Percentiles rank a stretch among this genome's conserved stretches.
These are phyloP conservation scores for Linurgus olivaceus DNA, from an alignment of 2,797 vertebrate species.

Conservation along the genomic window DNA sequence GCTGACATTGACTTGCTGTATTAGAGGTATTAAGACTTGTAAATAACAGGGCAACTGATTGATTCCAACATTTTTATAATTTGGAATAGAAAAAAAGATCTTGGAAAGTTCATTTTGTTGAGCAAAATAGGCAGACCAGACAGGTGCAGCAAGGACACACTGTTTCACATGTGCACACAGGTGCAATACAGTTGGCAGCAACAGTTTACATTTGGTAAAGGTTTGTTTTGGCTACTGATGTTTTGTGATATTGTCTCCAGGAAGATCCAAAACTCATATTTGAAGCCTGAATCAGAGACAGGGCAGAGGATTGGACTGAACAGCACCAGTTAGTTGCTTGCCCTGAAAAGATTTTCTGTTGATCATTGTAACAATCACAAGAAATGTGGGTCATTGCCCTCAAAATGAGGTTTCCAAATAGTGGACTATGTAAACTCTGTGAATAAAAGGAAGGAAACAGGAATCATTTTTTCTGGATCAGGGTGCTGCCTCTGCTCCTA, in stretches of 20 bases:
- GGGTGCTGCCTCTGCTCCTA: background rate
- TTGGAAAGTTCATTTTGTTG: background rate
- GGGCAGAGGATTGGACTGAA: background rate
- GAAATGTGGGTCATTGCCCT: slow-evolving; percentile 41
- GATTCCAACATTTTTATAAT: slow-evolving; percentile 13
- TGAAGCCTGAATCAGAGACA: background rate
- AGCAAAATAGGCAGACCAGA: background rate
- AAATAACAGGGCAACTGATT: background rate
- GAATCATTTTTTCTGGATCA: background rate
- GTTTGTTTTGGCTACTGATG: background rate
- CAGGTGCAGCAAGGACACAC: background rate
- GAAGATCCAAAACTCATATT: background rate
- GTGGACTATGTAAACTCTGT: slow-evolving; percentile 42
- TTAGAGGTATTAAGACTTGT: background rate
- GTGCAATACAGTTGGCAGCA: background rate
- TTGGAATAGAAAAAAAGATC: background rate
- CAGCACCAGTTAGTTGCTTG: background rate
- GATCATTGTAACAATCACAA: slow-evolving; percentile 38
- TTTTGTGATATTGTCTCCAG: background rate
- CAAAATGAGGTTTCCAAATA: slow-evolving; percentile 47
- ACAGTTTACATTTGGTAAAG: background rate
- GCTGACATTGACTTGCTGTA: slow-evolving; percentile 10
- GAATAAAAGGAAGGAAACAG: slow-evolving; percentile 31
- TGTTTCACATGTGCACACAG: background rate
- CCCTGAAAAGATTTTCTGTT: slow-evolving; percentile 30